Base-by-base conservation (phyloP, 2,888 invertebrate genomes). In the Gnatocerus cornutus region DNA sequence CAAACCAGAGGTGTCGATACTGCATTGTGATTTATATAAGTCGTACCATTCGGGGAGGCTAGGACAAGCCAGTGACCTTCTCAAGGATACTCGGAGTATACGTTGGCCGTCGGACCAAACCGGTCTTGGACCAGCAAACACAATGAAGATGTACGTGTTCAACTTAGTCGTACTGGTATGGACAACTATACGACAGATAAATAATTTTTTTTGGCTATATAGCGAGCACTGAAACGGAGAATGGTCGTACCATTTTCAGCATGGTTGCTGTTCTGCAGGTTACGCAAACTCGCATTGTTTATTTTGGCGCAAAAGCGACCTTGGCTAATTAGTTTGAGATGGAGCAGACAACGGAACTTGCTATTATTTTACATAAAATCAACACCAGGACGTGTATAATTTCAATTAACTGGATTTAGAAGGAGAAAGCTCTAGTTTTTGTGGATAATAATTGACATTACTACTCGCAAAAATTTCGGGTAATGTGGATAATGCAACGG, bases 21-120 rank as follows among this genome's bases (percentile, higher is more conserved):
- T 79, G 78, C 78, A 79, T 79, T 78, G 81, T 81, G 78, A 78
- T 79, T 78, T 79, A 79, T 79, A 78, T 73, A 75, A 75, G 75
- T 74, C 77, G 74, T 74, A 74, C 72, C 75, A 72, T 73, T 71
- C 71, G 73, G 69, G 74, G 75, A 79, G 78, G 80, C 75, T 78
- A 79, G 79, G 80, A 81, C 81, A 80, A 80, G 83, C 80, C 83
- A 83, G 82, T 83, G 82, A 83, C 83, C 83, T 83, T 83, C 82
- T 81, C 82, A 83, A 83, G 83, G 83, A 80, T 82, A 81, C 78
- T 21, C 30, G 21, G 63, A 48, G 67, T 66, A 53, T 64, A 53
- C 69, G 50, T 69, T 68, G 58, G 56, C 71, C 71, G 21, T 21
- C 21, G 69, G 70, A 73, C 72, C 71, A 77, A 77, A 76, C 77